phyloP scores from a whole-genome alignment of 2,113 vertebrate species.

The Abramis brama region DNA sequence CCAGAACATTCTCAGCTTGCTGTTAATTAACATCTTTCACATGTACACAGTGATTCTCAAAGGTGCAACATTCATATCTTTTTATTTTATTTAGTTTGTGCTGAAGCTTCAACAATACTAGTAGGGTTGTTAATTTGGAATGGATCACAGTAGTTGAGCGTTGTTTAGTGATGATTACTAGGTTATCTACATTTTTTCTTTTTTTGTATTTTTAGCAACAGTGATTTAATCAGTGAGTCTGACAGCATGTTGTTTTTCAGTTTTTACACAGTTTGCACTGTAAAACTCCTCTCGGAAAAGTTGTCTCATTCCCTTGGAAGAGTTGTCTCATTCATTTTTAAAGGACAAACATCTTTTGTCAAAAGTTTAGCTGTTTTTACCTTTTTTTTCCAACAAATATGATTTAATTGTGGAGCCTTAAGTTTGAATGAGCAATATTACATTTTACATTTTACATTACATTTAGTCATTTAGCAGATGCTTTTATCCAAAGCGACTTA shows the following conservation, averaged over 20 bases:
- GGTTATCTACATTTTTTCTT: neutral
- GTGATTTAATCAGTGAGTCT: neutral
- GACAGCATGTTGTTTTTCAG: neutral
- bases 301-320: neutral
- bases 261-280: neutral
- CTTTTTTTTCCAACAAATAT: neutral
- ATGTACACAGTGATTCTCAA: conserved; percentile 42
- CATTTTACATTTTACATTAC: too few relatives aligned
- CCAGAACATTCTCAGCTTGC: conserved; percentile 53
- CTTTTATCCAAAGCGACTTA: too few relatives aligned
- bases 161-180: neutral
- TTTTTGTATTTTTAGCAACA: neutral
- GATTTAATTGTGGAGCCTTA: neutral
- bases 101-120: neutral
- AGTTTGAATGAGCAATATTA: neutral
- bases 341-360: neutral
- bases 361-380: neutral
- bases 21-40: conserved; percentile 65
- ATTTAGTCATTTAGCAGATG: too few relatives aligned
- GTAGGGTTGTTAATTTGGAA: neutral
- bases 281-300: neutral
- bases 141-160: neutral
- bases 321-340: neutral
- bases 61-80: conserved; percentile 36
- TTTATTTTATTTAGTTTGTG: neutral